Conservation (phyloP, 2,113 vertebrate genomes). For the Columbina picui region DNA sequence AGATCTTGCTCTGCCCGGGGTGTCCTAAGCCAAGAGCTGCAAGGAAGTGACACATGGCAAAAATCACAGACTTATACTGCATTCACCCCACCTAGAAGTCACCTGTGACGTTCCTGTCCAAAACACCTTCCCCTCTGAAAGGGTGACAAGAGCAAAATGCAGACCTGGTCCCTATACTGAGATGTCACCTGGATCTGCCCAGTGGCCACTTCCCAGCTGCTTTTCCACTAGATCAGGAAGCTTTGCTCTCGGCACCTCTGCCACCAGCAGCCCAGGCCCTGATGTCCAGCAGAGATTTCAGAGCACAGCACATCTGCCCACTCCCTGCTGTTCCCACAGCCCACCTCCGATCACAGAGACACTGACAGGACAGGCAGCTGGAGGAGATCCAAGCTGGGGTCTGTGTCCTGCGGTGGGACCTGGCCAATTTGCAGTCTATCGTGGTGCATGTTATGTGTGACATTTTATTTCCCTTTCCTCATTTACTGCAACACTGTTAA, state of each 20-base stretch:
- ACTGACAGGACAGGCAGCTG: rapidly evolving
- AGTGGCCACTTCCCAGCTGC: rapidly evolving
- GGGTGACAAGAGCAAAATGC: too few species aligned
- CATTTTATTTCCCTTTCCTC: not conserved
- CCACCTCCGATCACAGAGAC: not conserved
- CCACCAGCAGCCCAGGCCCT: not conserved
- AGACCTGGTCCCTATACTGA: not conserved
- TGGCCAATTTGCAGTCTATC: rapidly evolving
- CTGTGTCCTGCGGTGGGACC: not conserved
- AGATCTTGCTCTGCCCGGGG: rapidly evolving
- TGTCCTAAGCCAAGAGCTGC: not conserved
- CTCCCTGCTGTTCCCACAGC: not conserved
- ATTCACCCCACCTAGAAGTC: not conserved
- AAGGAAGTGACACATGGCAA: rapidly evolving
- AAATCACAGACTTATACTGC: not conserved
- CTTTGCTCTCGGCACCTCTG: not conserved
- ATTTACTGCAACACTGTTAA: not conserved
- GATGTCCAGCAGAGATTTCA: not conserved
- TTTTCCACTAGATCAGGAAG: not conserved
- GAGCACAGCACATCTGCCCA: rapidly evolving
- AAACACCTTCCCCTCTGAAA: not conserved
- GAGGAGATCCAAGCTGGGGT: not conserved
- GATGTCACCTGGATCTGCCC: not conserved
- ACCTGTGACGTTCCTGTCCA: rapidly evolving
- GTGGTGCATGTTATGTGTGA: not conserved